Evolutionary conservation across 2,888 invertebrate species (phyloP), one percentile per base, ranked within the genome.

Genomic region (Itoplectis maculator): DNA sequence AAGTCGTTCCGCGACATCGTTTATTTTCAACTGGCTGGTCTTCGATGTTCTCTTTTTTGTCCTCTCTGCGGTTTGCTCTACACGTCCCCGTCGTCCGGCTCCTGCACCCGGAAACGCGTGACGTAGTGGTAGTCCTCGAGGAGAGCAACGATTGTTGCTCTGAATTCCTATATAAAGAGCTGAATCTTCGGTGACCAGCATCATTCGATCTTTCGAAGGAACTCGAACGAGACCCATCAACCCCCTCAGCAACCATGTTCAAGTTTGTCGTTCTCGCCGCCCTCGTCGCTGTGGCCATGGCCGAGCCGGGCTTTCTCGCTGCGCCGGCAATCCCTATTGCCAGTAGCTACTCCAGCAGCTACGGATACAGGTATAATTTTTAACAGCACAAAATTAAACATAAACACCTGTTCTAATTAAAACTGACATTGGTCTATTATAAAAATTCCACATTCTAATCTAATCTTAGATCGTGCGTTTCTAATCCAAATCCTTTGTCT

Each of bases 281-380:
- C 29, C 61, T 85, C 49, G 79, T 87, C 35, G 87, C 93, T 82
- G 89, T 93, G 74, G 88, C 87, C 61, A 90, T 93, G 9, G 93
- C 94, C 88, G 93, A 88, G 79, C 92, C 92, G 11, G 84, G 86
- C 45, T 49, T 72, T 15, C 23, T 84, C 68, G 70, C 65, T 42
- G 79, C 80, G 49, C n/a, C 74, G 15, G 85, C 92, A 63, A 89
- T 86, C 13, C 42, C 73, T 8, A 69, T 74, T 7, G 93, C 94
- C 68, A 93, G 94, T 56, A 94, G 94, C 74, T 94, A 78, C 85
- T 84, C 93, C 47, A 61, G 42, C 54, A 69, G 66, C 42, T 76
- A 65, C 5, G 93, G 88, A 23, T 78, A 29, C 29, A 2, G 29
- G 29, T 29, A 29, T 29, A 3, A 29, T 29, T 29, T 29, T 29